phyloP scores from a whole-genome alignment of 1,140 invertebrate species.

The Mya arenaria region DNA sequence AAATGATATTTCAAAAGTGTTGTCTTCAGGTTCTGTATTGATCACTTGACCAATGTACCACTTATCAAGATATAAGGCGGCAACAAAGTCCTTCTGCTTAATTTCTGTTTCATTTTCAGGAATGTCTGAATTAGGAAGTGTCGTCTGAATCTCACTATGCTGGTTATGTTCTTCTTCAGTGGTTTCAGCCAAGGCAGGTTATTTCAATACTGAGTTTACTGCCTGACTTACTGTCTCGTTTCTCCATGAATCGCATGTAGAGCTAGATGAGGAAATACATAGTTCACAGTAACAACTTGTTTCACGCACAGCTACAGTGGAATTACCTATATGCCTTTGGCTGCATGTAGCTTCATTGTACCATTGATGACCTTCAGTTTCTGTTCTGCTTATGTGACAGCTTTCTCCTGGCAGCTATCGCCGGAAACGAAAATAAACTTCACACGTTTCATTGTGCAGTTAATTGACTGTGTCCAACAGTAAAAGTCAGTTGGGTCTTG shows the following conservation, averaged over 20 bases:
- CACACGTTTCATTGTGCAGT: slow-evolving; percentile 26
- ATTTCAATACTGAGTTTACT: too few relatives aligned
- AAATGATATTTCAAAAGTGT: slow-evolving; percentile 16
- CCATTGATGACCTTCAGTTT: background rate
- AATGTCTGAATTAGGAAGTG: too few relatives aligned
- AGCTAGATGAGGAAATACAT: too few relatives aligned
- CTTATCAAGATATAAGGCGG: slow-evolving; percentile 1
- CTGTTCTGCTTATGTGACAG: background rate
- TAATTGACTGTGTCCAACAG: slow-evolving; percentile 15
- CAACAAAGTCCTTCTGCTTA: background rate
- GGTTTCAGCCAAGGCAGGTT: too few relatives aligned
- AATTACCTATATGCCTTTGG: background rate
- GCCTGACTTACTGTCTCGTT: too few relatives aligned
- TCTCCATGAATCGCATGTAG: too few relatives aligned
- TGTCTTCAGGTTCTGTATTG: slow-evolving; percentile 2
- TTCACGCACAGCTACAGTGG: background rate
- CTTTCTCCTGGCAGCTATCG: slow-evolving; percentile 21
- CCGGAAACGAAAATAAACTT: slow-evolving; percentile 4
- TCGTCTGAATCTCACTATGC: too few relatives aligned
- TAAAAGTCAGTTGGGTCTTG: slow-evolving; percentile 27
- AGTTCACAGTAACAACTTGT: slow-evolving; percentile 17
- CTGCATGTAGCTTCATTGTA: slow-evolving; percentile 37
- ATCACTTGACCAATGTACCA: slow-evolving; percentile 30
- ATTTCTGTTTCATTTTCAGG: too few relatives aligned
- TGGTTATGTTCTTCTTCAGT: too few relatives aligned